These are phyloP conservation scores for Tachina grossa DNA, from an alignment of 2,888 invertebrate species.

Conservation along the genomic window DNA sequence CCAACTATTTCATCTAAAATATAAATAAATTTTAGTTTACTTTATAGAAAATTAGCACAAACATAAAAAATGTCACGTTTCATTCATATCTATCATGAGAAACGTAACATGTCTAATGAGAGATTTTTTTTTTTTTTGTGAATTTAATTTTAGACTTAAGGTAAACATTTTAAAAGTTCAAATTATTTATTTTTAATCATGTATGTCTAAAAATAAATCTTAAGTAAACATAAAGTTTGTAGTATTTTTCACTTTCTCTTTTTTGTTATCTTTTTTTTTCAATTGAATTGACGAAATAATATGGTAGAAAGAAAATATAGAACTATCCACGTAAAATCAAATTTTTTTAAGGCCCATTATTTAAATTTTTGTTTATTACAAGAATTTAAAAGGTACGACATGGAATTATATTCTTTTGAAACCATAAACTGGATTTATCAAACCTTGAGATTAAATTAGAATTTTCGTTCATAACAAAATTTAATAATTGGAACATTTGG, in stretches of 20 bases:
- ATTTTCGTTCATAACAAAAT: too few relatives aligned
- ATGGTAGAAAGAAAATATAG: slow-evolving; percentile 36
- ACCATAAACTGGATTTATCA: too few relatives aligned
- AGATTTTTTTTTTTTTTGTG: background rate
- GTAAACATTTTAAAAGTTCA: slow-evolving; percentile 48
- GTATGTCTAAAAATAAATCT: slow-evolving; percentile 57
- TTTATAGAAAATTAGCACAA: slow-evolving; percentile 9
- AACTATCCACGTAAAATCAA: slow-evolving; percentile 34
- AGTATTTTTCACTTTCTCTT: slow-evolving; percentile 8
- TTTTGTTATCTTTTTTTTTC: slow-evolving; percentile 21
- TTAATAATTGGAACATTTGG: too few relatives aligned
- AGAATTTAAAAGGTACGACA: too few relatives aligned
- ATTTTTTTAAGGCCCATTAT: background rate
- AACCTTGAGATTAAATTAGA: too few relatives aligned
- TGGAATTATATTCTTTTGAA: too few relatives aligned
- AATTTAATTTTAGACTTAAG: slow-evolving; percentile 60
- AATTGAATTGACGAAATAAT: background rate
- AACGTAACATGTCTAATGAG: background rate
- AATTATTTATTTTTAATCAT: slow-evolving; percentile 52
- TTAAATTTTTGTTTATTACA: too few relatives aligned
- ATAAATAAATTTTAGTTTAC: background rate
- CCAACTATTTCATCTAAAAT: slow-evolving; percentile 22
- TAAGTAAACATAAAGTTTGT: slow-evolving; percentile 2
- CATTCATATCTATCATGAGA: slow-evolving; percentile 53
- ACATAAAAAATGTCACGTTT: slow-evolving; percentile 52